Evolutionary conservation across 2,113 vertebrate genomes (phyloP), one percentile per base, ranked within the genome.

Genomic region (Psilopsiagon aurifrons): DNA sequence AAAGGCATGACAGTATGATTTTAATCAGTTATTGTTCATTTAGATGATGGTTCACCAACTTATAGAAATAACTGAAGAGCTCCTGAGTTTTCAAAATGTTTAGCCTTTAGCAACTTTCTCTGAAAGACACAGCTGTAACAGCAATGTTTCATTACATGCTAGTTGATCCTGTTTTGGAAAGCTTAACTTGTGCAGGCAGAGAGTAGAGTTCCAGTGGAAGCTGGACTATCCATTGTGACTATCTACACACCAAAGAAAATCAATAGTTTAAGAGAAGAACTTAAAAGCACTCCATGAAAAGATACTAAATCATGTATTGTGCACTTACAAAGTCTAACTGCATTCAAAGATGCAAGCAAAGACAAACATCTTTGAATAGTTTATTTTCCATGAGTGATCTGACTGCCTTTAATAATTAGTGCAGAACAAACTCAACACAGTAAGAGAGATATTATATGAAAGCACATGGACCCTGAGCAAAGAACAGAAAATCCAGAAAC

Each of bases 211-310:
- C 28, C 19, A 14, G 13, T 44, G 6, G 14, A 92, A 66, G 8
- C 35, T 37, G 35, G 35, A 37, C 35, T 37, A 37, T 37, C 6
- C 0, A 0, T 41, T 59, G 12, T 55, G 22, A 59, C 23, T n/a
- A 7, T 28, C 54, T 75, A 51, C 16, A 39, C 15, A 69, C 7
- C 1, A 29, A 73, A 35, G 27, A 60, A 94, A 88, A 54, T 4
- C 0, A 57, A 13, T 22, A 57, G 7, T 80, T 51, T 51, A 68
- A 39, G 43, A 68, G 8, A 64, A 69, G 4, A 82, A 33, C 7
- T 60, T 55, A 35, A 1, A 83, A 79, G 15, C 29, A 51, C 17
- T 67, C 9, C 25, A 46, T n/a, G 11, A 79, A 79, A 63, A 86
- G 13, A 59, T 41, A 75, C 1, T n/a, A 10, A 52, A 12, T 68